Conservation (phyloP, 2,113 vertebrate genomes). For the Callionymus lyra region DNA sequence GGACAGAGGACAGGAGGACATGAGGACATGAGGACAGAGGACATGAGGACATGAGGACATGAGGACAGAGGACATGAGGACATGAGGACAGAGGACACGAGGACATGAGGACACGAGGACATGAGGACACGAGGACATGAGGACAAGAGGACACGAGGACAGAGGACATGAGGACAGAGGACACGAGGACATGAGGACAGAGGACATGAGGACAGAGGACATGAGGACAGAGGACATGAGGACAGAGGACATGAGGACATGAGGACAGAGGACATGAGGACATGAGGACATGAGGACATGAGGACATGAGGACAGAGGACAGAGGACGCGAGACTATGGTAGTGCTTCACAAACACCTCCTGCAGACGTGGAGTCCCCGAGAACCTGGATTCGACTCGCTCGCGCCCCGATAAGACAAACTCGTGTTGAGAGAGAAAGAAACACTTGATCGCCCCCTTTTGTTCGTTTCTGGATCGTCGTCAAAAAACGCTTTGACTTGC, state of each 20-base stretch:
- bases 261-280: too few relatives aligned
- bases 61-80: slow-evolving; percentile 52
- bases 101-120: too few relatives aligned
- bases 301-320: too few relatives aligned
- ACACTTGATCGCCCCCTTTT: slow-evolving; percentile 68
- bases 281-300: slow-evolving; percentile 53
- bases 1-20: too few relatives aligned
- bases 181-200: slow-evolving; percentile 46
- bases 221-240: too few relatives aligned
- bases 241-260: too few relatives aligned
- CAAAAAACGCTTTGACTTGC: slow-evolving; percentile 61
- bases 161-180: too few relatives aligned
- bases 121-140: too few relatives aligned
- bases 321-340: too few relatives aligned
- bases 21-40: too few relatives aligned
- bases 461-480: slow-evolving; percentile 69
- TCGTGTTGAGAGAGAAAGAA: slow-evolving; percentile 59
- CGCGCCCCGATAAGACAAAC: slow-evolving; percentile 53
- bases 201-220: slow-evolving; percentile 39
- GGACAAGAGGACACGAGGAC: too few relatives aligned
- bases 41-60: too few relatives aligned
- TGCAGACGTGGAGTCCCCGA: slow-evolving; percentile 50
- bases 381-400: slow-evolving; percentile 58
- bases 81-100: slow-evolving; percentile 45
- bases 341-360: slow-evolving; percentile 69